phyloP scores from a whole-genome alignment of 2,797 vertebrate species.

The Knipowitschia caucasica region DNA sequence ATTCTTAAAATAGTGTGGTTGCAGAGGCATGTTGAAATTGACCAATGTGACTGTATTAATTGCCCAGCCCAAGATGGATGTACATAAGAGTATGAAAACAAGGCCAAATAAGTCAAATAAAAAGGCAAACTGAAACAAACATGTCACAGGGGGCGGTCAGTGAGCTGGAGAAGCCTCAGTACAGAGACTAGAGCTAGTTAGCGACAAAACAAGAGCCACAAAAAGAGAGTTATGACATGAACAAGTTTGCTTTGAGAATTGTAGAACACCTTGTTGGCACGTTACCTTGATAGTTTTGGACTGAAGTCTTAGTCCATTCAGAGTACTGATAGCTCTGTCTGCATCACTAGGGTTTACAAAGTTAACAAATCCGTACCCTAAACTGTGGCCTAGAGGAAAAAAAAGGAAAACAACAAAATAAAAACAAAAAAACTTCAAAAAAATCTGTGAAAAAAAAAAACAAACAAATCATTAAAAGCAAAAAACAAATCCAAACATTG shows the following conservation, averaged over 20 bases:
- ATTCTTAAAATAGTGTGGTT: neutral
- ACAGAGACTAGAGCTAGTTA: slow-evolving; percentile 58
- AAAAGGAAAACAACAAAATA: slow-evolving; percentile 78
- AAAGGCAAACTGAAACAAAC: slow-evolving; percentile 51
- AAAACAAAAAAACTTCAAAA: slow-evolving; percentile 79
- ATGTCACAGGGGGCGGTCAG: slow-evolving; percentile 52
- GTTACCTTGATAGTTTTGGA: slow-evolving; percentile 99
- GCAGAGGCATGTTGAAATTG: neutral
- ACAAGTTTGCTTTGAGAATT: slow-evolving; percentile 79
- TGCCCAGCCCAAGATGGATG: slow-evolving; percentile 17
- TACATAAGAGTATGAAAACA: slow-evolving; percentile 2
- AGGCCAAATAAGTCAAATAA: slow-evolving; percentile 41
- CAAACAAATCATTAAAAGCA: slow-evolving; percentile 75
- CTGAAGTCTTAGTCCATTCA: slow-evolving; percentile 99
- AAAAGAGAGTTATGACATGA: slow-evolving; percentile 67
- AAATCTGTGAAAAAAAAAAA: slow-evolving; percentile 66
- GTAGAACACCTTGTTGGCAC: slow-evolving; percentile 82
- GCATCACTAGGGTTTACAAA: slow-evolving; percentile 98
- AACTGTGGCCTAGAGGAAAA: slow-evolving; percentile 83
- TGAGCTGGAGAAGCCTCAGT: slow-evolving; percentile 58
- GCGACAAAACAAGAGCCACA: slow-evolving; percentile 68
- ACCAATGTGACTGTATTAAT: neutral
- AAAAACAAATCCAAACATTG: slow-evolving; percentile 76
- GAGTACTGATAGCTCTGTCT: slow-evolving; percentile 98
- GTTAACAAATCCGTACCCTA: slow-evolving; percentile 99